phyloP scores from a whole-genome alignment of 2,888 invertebrate species.

The Entomobrya proxima region DNA sequence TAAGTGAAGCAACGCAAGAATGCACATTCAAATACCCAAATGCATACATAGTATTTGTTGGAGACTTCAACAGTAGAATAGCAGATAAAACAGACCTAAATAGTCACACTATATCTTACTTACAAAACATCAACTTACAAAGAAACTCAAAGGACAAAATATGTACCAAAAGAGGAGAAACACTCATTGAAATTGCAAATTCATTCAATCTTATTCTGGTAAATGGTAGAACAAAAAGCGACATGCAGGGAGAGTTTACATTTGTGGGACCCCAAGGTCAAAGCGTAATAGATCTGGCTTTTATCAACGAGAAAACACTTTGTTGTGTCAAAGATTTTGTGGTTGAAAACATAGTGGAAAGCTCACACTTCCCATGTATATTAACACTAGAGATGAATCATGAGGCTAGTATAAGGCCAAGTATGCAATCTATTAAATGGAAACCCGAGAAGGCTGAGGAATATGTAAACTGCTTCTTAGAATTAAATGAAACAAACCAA shows the following conservation, averaged over 20 bases:
- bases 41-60: background rate
- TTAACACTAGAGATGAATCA: no score
- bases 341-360: background rate
- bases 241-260: conserved; percentile 5
- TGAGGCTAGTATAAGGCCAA: no score
- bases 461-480: no score
- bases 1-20: background rate
- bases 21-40: background rate
- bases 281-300: conserved; percentile 34
- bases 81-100: background rate
- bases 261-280: background rate
- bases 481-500: no score
- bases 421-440: no score
- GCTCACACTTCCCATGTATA: conserved; percentile 4
- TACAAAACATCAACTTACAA: no score
- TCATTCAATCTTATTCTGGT: background rate
- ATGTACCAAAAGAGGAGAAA: background rate
- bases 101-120: background rate
- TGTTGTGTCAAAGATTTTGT: background rate
- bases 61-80: conserved; percentile 16
- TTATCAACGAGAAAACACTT: background rate
- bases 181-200: background rate
- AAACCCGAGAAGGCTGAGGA: no score
- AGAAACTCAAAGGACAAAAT: background rate
- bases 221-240: conserved; percentile 38